These are phyloP conservation scores for Myocastor coypus DNA, from an alignment of 2,113 vertebrate species.

Conservation along the genomic window DNA sequence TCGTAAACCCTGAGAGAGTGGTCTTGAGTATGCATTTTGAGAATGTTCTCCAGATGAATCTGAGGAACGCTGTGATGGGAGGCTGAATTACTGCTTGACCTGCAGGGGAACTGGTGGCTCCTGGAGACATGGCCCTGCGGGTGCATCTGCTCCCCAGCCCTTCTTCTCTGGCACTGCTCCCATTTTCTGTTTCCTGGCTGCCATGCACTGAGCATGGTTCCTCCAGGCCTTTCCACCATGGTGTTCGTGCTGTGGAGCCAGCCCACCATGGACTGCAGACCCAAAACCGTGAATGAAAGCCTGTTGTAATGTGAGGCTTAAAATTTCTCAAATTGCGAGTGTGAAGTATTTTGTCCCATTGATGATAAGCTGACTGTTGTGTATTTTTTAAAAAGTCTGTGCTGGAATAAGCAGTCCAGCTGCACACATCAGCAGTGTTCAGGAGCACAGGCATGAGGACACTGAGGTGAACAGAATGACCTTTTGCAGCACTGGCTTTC, in stretches of 20 bases:
- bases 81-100: background rate
- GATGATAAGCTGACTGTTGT: background rate
- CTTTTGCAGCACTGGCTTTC: too few species aligned
- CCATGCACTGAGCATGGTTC: background rate
- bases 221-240: background rate
- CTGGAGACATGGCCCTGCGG: background rate
- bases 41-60: background rate
- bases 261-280: background rate
- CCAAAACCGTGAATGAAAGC: background rate
- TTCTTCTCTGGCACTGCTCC: background rate
- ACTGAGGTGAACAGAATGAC: background rate
- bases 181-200: background rate
- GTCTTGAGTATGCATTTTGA: background rate
- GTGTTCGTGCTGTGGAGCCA: background rate
- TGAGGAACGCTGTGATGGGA: too few species aligned
- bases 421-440: accelerated
- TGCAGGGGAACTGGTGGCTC: background rate
- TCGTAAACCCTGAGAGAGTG: background rate
- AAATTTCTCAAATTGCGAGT: background rate
- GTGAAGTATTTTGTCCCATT: background rate
- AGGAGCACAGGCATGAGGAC: background rate
- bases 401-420: background rate
- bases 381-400: too few species aligned
- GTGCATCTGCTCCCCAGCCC: background rate
- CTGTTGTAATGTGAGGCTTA: too few species aligned